Conservation (phyloP, 2,797 vertebrate genomes). For the Phoebastria nigripes region DNA sequence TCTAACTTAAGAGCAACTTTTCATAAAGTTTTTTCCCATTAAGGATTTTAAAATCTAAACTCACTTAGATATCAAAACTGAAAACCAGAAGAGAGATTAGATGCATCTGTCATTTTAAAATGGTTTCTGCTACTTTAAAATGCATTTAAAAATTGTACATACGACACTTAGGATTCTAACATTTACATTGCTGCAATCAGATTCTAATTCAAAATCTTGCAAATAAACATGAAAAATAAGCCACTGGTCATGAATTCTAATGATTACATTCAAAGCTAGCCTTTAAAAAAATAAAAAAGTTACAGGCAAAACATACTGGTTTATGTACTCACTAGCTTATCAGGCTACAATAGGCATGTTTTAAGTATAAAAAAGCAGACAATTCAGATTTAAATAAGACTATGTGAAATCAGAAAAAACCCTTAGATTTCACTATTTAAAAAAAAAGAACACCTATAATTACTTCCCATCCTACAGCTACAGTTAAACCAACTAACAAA, state of each 20-base stretch:
- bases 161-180: background rate
- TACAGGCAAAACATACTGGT: conserved; percentile 68
- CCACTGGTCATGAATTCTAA: conserved; percentile 68
- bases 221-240: conserved; percentile 68
- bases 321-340: conserved; percentile 74
- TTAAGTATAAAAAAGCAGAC: conserved; percentile 75
- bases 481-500: conserved; percentile 71
- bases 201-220: conserved; percentile 37
- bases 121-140: conserved; percentile 45
- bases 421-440: conserved; percentile 71
- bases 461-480: conserved; percentile 79
- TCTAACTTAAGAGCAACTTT: background rate
- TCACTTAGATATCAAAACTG: conserved; percentile 12
- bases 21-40: background rate
- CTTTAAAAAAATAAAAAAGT: conserved; percentile 60
- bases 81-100: conserved; percentile 39
- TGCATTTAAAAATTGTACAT: background rate
- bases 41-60: conserved; percentile 21
- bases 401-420: conserved; percentile 76
- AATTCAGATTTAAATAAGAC: conserved; percentile 88
- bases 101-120: background rate
- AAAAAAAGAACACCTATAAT: conserved; percentile 72
- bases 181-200: background rate
- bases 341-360: conserved; percentile 70
- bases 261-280: conserved; percentile 74